Base-by-base conservation (phyloP, 2,113 vertebrate species). In the Platycercus adscitus region DNA sequence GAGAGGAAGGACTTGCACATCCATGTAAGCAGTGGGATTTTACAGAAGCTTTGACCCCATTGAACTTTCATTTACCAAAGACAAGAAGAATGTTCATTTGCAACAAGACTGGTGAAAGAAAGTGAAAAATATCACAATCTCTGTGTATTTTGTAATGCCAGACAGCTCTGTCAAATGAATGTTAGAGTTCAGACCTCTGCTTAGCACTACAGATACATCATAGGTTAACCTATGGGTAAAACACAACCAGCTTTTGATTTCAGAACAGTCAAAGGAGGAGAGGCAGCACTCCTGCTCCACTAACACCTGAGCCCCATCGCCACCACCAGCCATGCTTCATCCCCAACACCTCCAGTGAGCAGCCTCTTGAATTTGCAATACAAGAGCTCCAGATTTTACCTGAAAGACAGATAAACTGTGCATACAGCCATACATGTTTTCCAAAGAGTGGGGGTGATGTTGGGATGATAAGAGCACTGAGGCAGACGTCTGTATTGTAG, bases 341-440 rank as follows among this genome's bases (percentile, higher is more conserved):
- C 21, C 15, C 25, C 11, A 19, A 47, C 12, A 72, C 7, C 47
- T 60, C 17, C 0, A 4, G n/a, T 3, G 13, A 94, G 11, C 25
- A 55, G 25, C 41, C 44, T 64, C 53, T 5, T 15, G 35, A 49
- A n/a, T 13, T 46, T 43, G 10, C 44, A 2, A 7, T 35, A 20
- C 56, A 33, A 47, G 37, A 44, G 46, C 29, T 58, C 26, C 65
- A 23, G 33, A 24, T 55, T 85, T 63, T 35, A 58, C 70, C 21
- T 17, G 6, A 15, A 26, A 72, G 53, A 56, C 3, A 5, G 44
- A 26, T 28, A 37, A 41, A 91, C 11, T 1, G 1, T 21, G 31
- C 17, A 23, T 6, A 33, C 43, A 66, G 41, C 21, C 91, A 53
- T 24, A 55, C 7, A 15, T 0, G 0, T 64, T 33, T 69, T 35